Evolutionary conservation across 2,113 vertebrate genomes (phyloP), one percentile per base, ranked within the genome.

Genomic region (Lophura nycthemera): DNA sequence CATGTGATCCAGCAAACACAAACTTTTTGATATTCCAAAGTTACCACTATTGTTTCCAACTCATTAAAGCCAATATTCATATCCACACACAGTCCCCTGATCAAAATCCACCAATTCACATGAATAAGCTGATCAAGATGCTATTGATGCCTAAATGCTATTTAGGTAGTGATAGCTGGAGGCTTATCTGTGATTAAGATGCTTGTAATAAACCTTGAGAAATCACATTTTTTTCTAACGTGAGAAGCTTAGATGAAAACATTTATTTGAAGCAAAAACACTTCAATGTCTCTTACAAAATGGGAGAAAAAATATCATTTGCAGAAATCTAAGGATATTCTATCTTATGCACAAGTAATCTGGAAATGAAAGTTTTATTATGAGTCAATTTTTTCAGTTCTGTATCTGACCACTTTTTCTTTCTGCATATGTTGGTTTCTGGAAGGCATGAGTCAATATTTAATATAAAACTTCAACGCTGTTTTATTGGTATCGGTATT

Each of bases 361-460:
- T 79, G 60, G 30, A 73, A 72, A 87, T 76, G 47, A 47, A 85
- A 85, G 12, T 83, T 63, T 79, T 73, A 13, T 47, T 52, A 8
- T 38, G 11, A 64, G 15, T 48, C 0, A 8, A 52, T 73, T 83
- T 82, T 81, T 84, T 52, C 32, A 65, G 13, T 43, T 96, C 30
- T 69, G 11, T 59, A 48, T 87, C 7, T 59, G 32, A 48, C 30
- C 14, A 60, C 54, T 87, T 78, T 87, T 93, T 48, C 14, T 89
- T 75, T 84, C 59, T 72, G 5, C 43, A 60, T 8, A 5, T 43
- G 11, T 83, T 91, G 6, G 0, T 59, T 88, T 85, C 2, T 0
- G 20, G 57, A 88, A 89, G 59, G 60, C 56, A 63, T 50, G 67
- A 92, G 87, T 93, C 86, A 95, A 93, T 91, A 94, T 93, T 92